These are phyloP conservation scores for Myotis daubentonii DNA, from an alignment of 2,797 vertebrate species.

Conservation along the genomic window DNA sequence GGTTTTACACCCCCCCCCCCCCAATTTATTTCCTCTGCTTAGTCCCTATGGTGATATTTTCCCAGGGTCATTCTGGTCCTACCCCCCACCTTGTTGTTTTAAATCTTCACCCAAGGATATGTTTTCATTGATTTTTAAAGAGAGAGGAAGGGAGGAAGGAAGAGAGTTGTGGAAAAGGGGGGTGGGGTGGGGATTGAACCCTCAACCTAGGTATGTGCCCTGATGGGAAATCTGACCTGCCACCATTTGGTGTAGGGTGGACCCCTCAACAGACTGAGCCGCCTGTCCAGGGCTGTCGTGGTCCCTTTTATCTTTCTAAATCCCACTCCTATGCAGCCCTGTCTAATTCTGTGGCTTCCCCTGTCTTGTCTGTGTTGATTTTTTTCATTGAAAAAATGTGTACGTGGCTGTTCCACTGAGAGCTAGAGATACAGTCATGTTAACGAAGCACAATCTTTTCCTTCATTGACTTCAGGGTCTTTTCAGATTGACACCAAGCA, in stretches of 20 bases:
- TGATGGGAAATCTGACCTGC: background rate
- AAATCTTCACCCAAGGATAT: background rate
- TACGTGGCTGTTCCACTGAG: background rate
- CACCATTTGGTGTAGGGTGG: background rate
- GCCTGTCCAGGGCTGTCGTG: background rate
- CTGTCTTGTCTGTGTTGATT: background rate
- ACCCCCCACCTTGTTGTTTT: background rate
- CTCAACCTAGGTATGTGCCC: background rate
- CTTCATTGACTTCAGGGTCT: background rate
- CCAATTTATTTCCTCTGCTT: background rate
- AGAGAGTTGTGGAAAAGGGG: background rate
- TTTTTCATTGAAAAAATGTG: background rate
- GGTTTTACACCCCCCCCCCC: too few species aligned
- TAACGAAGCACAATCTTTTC: background rate
- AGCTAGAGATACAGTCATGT: background rate
- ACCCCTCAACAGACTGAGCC: background rate
- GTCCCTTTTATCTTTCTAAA: constrained; percentile 8
- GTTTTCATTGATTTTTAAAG: background rate
- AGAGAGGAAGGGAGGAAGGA: background rate
- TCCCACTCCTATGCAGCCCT: background rate
- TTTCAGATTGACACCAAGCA: background rate
- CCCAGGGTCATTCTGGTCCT: background rate
- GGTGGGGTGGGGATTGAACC: background rate
- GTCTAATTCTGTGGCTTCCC: background rate
- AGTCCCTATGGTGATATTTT: background rate